Conservation (phyloP, 2,797 vertebrate species). For the Limnodromus scolopaceus region DNA sequence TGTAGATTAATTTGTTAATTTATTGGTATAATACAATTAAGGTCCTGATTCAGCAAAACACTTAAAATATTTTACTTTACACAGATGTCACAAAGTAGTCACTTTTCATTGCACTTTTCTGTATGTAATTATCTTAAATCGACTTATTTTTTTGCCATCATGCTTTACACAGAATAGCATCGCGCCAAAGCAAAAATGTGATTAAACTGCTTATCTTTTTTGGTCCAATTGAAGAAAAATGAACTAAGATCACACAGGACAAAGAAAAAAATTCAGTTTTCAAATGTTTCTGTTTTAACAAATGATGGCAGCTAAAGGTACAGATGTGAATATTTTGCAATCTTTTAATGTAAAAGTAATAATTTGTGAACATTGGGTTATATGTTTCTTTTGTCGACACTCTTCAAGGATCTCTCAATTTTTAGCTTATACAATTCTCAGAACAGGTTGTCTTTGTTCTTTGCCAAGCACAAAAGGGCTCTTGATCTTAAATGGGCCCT, state of each 20-base stretch:
- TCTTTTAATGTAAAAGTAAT: not conserved
- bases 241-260: not conserved
- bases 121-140: not conserved
- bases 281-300: not conserved
- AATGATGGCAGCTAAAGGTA: not conserved
- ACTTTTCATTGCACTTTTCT: not conserved
- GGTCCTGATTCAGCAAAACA: not conserved
- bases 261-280: not conserved
- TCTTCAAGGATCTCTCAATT: not conserved
- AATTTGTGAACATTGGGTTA: not conserved
- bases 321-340: not conserved
- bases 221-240: not conserved
- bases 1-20: not conserved
- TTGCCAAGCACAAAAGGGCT: not conserved
- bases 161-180: not conserved
- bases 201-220: not conserved
- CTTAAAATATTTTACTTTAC: not conserved
- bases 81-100: not conserved
- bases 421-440: not conserved
- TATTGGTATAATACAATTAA: not conserved
- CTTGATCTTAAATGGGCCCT: not conserved
- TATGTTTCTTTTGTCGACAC: not conserved
- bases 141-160: not conserved
- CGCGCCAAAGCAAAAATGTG: not conserved
- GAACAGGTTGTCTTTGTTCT: not conserved